Evolutionary conservation across 2,888 invertebrate species (phyloP).

Genomic region (Apamea sordens): DNA sequence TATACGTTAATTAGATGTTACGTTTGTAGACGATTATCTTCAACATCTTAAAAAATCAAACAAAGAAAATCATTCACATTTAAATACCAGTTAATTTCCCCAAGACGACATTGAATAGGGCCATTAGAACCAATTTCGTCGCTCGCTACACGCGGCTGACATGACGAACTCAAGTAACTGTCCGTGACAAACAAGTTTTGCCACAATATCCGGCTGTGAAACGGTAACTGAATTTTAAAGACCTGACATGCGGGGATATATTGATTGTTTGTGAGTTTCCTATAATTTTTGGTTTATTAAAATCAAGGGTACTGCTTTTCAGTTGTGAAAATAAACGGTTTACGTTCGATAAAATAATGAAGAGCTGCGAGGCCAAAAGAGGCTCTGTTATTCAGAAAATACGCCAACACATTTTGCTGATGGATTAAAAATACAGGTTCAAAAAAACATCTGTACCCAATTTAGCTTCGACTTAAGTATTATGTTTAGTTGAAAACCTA

Average conservation of each 20-base stretch:
- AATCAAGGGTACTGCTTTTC: background rate
- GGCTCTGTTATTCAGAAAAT: background rate
- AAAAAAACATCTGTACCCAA: background rate
- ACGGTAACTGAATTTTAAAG: conserved; percentile 60
- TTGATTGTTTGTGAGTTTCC: conserved; percentile 28
- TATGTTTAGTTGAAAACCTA: background rate
- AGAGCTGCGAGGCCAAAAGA: background rate
- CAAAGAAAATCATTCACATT: conserved; percentile 7
- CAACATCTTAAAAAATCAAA: background rate
- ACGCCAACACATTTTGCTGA: background rate
- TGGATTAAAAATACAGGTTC: background rate
- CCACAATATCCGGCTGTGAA: conserved; percentile 64
- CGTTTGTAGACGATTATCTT: background rate
- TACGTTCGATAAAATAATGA: background rate
- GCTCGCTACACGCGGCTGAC: conserved; percentile 34
- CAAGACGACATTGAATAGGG: conserved; percentile 29
- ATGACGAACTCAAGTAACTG: conserved; percentile 59
- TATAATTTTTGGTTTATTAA: conserved; percentile 1
- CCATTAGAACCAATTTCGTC: conserved; percentile 44
- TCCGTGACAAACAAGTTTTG: conserved; percentile 68
- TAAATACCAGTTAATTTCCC: conserved; percentile 26
- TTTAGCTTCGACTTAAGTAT: background rate
- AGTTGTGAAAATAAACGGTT: background rate
- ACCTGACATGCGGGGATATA: conserved; percentile 31
- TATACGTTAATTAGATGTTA: background rate